Percentiles rank a stretch among this genome's conserved stretches.
phyloP scores from a whole-genome alignment of 2,797 vertebrate genomes.

The Hirundo rustica region DNA sequence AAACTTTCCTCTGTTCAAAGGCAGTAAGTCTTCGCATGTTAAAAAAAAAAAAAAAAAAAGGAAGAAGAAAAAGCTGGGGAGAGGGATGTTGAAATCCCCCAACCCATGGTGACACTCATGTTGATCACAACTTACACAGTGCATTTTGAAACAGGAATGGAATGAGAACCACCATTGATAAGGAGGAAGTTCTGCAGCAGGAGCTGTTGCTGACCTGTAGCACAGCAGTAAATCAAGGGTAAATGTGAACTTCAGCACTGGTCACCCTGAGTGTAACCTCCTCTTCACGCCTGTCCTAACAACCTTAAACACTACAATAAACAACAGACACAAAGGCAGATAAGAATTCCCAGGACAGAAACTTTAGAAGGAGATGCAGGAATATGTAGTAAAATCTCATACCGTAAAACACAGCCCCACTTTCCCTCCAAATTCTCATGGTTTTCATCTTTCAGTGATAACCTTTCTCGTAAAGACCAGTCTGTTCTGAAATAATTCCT shows the following conservation, averaged over 20 bases:
- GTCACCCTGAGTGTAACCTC: not conserved
- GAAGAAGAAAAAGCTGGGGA: no score
- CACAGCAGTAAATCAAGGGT: not conserved
- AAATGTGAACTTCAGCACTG: not conserved
- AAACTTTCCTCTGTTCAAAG: not conserved
- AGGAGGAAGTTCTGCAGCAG: not conserved
- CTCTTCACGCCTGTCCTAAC: not conserved
- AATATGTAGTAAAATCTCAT: not conserved
- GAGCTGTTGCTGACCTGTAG: not conserved
- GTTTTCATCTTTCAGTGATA: not conserved
- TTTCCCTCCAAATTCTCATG: not conserved
- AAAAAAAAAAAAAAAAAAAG: no score
- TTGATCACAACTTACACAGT: not conserved
- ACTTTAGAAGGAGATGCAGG: not conserved
- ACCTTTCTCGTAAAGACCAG: not conserved
- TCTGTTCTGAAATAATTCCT: not conserved
- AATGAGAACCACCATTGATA: not conserved
- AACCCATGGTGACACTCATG: not conserved
- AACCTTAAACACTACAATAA: not conserved
- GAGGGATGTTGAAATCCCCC: not conserved
- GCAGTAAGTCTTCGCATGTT: not conserved
- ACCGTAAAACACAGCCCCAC: not conserved
- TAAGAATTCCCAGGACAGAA: slow-evolving; percentile 1
- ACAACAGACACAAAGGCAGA: not conserved
- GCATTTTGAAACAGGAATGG: not conserved